phyloP scores from a whole-genome alignment of 2,797 vertebrate species.

The Picus viridis region DNA sequence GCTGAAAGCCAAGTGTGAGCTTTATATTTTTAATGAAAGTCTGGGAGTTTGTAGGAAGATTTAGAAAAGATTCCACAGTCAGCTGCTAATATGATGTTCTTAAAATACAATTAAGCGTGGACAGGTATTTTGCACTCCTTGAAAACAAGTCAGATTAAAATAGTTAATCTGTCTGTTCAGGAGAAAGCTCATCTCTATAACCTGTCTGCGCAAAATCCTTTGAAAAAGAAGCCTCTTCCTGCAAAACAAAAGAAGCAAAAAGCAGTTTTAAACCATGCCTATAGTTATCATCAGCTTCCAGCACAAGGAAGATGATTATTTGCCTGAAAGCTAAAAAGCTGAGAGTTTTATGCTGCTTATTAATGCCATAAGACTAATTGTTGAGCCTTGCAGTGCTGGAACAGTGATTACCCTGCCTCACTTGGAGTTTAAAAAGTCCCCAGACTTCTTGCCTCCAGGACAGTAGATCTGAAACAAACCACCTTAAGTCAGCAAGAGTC shows the following conservation, averaged over 20 bases:
- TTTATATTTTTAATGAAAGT: not conserved
- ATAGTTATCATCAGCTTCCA: constrained; percentile 19
- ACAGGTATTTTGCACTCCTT: not conserved
- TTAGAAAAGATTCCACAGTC: not conserved
- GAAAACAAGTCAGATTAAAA: not conserved
- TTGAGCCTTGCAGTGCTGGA: not conserved
- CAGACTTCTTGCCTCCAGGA: not conserved
- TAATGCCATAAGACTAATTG: constrained; percentile 5
- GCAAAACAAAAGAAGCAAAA: not conserved
- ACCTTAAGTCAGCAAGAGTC: not conserved
- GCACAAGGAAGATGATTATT: constrained; percentile 18
- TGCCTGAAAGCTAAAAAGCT: constrained; percentile 25
- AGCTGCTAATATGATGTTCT: not conserved
- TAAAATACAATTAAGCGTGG: constrained; percentile 1
- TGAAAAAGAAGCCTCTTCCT: not conserved
- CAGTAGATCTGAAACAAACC: not conserved
- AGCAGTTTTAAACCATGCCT: not conserved
- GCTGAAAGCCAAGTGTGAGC: not conserved
- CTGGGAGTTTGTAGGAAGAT: not conserved
- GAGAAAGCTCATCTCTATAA: not conserved
- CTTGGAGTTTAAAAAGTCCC: not conserved
- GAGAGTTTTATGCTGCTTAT: not conserved
- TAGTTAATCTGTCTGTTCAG: not conserved
- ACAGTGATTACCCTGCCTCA: not conserved
- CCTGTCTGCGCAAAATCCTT: not conserved